phyloP scores from a whole-genome alignment of 1,140 invertebrate genomes.

The Drosophila teissieri region DNA sequence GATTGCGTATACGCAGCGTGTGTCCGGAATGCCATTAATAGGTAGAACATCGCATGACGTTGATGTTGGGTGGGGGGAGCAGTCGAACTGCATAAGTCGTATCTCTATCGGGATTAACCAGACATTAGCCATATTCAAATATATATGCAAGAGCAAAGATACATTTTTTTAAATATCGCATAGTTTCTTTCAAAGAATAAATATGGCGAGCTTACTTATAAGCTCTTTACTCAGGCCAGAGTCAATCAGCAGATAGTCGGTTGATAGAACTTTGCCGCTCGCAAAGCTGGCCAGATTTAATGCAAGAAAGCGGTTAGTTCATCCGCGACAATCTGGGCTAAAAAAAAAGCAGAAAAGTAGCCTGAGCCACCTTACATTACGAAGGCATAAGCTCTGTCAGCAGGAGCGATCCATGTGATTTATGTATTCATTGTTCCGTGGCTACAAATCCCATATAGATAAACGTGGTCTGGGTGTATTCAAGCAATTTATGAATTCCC shows the following conservation, averaged over 20 bases:
- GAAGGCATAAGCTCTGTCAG: constrained; percentile 53
- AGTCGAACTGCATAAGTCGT: too few relatives aligned
- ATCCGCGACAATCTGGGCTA: background rate
- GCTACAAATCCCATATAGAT: constrained; percentile 40
- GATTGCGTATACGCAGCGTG: constrained; percentile 61
- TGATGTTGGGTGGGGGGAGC: background rate
- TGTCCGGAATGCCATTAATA: background rate
- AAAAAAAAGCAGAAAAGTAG: background rate
- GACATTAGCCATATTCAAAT: too few relatives aligned
- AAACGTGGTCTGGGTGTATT: constrained; percentile 37
- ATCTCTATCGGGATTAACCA: too few relatives aligned
- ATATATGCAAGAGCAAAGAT: too few relatives aligned
- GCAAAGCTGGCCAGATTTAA: background rate
- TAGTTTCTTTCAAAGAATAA: too few relatives aligned
- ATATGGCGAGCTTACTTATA: background rate
- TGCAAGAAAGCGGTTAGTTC: background rate
- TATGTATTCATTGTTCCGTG: constrained; percentile 50
- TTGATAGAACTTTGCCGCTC: background rate
- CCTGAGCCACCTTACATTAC: background rate
- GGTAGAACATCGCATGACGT: background rate
- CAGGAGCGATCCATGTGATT: constrained; percentile 57
- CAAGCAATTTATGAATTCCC: constrained; percentile 67
- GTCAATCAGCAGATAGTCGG: background rate
- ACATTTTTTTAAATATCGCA: too few relatives aligned
- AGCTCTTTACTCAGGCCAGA: background rate